Base-by-base conservation (phyloP, 2,113 vertebrate species). In the Pteronura brasiliensis region DNA sequence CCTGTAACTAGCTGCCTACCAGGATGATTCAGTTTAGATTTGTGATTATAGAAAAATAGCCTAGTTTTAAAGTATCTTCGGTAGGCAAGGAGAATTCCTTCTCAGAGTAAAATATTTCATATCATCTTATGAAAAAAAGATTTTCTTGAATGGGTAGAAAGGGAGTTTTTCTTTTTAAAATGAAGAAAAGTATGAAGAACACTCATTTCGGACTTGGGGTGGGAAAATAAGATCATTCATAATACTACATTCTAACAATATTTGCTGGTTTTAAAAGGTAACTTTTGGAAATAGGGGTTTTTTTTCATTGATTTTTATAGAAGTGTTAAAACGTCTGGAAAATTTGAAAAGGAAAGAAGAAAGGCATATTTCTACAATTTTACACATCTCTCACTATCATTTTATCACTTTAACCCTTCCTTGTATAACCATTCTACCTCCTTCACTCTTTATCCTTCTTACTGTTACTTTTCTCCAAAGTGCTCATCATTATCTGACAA, bases 171-270 rank as follows among this genome's bases (percentile, higher is more conserved):
- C 6, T 42, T 85, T 93, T 72, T 65, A 89, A 96, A 86, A 86
- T 55, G 36, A 96, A 36, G 42, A 61, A 86, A 65, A 65, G 39
- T 91, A 79, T 14, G 25, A 76, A 86, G n/a, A 88, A 42, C 17
- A 39, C 4, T 25, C 23, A 34, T 76, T 88, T 90, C 52, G 63
- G 67, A 90, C 21, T 89, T 85, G 29, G 74, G 55, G 36, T 90
- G 4, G 4, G 59, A 93, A 93, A 90, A 90, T 83, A 90, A 83
- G 74, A 92, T 79, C 36, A 72, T 80, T 96, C 63, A 74, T 59
- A 59, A 57, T 59, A 74, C 47, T 65, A 85, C 89, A 85, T 72
- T 92, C 29, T 74, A 80, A 44, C 55, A 74, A 15, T 59, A 74
- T 85, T n/a, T 89, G 18, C 65, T 80, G 39, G 29, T 74, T 84